These are phyloP conservation scores for Drosophila erecta DNA, from an alignment of 1,140 invertebrate species.

Conservation along the genomic window DNA sequence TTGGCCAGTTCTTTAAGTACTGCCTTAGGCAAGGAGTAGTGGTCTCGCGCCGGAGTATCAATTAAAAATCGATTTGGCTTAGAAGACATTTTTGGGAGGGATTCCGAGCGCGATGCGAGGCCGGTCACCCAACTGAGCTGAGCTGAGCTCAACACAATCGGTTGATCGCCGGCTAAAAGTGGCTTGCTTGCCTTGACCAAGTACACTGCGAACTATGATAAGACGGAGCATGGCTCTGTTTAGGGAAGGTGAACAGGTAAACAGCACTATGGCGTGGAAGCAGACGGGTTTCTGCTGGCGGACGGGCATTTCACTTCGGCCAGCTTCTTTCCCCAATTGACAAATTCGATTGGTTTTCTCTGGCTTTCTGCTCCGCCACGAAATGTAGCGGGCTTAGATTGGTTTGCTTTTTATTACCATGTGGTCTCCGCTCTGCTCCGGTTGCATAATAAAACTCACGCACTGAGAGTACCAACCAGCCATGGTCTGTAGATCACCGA, in stretches of 20 bases:
- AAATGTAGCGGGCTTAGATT: constrained; percentile 10
- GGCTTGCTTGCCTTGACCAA: constrained; percentile 70
- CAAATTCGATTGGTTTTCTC: constrained; percentile 35
- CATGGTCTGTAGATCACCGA: constrained; percentile 6
- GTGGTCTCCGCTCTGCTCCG: constrained; percentile 28
- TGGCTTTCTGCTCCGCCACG: constrained; percentile 35
- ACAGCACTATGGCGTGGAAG: constrained; percentile 28
- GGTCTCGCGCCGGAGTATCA: background rate
- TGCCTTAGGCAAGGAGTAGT: background rate
- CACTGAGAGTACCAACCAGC: constrained; percentile 1
- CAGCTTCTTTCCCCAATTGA: constrained; percentile 33
- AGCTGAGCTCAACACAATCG: background rate
- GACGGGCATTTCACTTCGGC: constrained; percentile 39
- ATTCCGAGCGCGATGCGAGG: constrained; percentile 21
- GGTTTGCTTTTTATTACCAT: constrained; percentile 63
- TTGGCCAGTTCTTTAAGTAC: background rate
- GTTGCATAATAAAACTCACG: constrained; percentile 56
- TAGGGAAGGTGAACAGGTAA: constrained; percentile 17
- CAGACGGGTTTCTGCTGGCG: constrained; percentile 20
- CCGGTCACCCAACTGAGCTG: constrained; percentile 29
- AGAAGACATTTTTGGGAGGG: constrained; percentile 6
- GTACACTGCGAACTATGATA: constrained; percentile 38
- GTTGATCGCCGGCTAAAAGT: constrained; percentile 8
- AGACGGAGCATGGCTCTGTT: background rate
- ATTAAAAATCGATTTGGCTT: constrained; percentile 19